Evolutionary conservation across 2,888 invertebrate genomes (phyloP), one percentile per base, ranked within the genome.

Genomic region (Petrolisthes cinctipes): DNA sequence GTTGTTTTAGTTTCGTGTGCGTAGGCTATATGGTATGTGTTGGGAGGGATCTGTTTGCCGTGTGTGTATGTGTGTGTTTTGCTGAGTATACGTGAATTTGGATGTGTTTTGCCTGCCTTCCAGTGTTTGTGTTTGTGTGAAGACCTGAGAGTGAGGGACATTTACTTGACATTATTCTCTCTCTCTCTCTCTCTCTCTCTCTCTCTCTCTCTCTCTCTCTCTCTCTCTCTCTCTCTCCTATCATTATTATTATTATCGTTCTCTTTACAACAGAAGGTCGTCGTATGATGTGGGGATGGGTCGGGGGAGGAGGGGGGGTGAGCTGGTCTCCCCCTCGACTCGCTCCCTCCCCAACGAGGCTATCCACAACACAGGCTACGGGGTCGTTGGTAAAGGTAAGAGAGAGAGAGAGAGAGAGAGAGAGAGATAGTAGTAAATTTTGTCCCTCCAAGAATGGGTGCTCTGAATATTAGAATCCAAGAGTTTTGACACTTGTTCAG

Each of bases 301-400:
- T 6, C 83, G 23, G 23, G 37, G 57, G 14, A 23, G 83, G 20
- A 76, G 76, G 61, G 82, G 37, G 17, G 82, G 37, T 11, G 76
- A 61, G 51, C 37, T 51, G 17, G 57, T 37, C 9, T 83, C 83
- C 7, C 83, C 83, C 37, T 83, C 83, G 37, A 17, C 75, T 61
- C 83, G 61, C 37, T 83, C 83, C 17, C 76, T 83, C 5, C 83
- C 83, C 76, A 83, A 76, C 57, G 83, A 83, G 23, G 61, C 83
- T 5, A 23, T 57, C 4, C 83, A 51, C 5, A 68, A 66, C 73
- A 56, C 54, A n/a, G 83, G 83, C 83, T 54, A 73, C 61, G 75
- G 75, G 0, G 53, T 83, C 75, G 61, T 83, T 5, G 83, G 83
- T 76, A 83, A 83, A 73, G 83, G 83, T 83, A 53, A 76, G 83